These are phyloP conservation scores for Epiblema foenella DNA, from an alignment of 2,888 invertebrate species.

Conservation along the genomic window DNA sequence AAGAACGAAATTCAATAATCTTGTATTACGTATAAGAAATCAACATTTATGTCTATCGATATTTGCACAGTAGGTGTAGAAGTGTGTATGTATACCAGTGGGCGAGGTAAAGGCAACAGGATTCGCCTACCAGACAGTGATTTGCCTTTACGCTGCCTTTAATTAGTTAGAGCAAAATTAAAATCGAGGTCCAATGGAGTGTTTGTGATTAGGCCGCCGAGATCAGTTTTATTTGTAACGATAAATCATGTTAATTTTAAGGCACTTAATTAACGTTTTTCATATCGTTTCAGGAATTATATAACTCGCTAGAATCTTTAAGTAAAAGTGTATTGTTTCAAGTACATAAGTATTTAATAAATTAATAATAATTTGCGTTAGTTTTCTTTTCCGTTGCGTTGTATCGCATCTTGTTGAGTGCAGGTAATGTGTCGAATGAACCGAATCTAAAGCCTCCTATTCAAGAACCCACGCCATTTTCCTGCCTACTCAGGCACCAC, in stretches of 20 bases:
- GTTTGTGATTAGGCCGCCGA: slow-evolving; percentile 74
- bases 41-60: slow-evolving; percentile 34
- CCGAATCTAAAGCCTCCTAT: slow-evolving; percentile 69
- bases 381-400: slow-evolving; percentile 53
- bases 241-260: slow-evolving; percentile 81
- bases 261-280: slow-evolving; percentile 67
- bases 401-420: slow-evolving; percentile 47
- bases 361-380: slow-evolving; percentile 66
- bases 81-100: slow-evolving; percentile 31
- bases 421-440: slow-evolving; percentile 64
- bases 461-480: slow-evolving; percentile 81
- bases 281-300: slow-evolving; percentile 76
- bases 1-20: slow-evolving; percentile 17
- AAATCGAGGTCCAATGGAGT: slow-evolving; percentile 83
- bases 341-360: slow-evolving; percentile 74
- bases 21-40: slow-evolving; percentile 28
- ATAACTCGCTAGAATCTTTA: slow-evolving; percentile 82
- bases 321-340: slow-evolving; percentile 81
- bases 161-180: slow-evolving; percentile 78
- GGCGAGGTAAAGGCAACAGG: slow-evolving; percentile 38
- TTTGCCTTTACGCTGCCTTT: slow-evolving; percentile 61
- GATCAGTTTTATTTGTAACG: slow-evolving; percentile 70
- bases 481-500: slow-evolving; percentile 78
- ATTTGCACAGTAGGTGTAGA: slow-evolving; percentile 42
- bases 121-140: not conserved